phyloP scores from a whole-genome alignment of 2,888 invertebrate genomes.

The Drosophila nigritarsus region DNA sequence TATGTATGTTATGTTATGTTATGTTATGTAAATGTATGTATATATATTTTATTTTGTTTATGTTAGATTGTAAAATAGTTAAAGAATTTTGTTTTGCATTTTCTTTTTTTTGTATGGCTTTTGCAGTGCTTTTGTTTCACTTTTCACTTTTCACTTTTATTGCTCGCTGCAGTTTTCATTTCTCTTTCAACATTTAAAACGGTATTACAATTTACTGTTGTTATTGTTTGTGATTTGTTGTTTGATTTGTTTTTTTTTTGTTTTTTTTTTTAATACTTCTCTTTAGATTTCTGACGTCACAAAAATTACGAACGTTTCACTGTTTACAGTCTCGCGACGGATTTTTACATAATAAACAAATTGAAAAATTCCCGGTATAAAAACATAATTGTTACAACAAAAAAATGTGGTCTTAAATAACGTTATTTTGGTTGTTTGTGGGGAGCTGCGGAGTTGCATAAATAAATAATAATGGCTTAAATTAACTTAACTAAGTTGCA shows the following conservation, averaged over 20 bases:
- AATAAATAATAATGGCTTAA: slow-evolving; percentile 69
- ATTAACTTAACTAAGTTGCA: slow-evolving; percentile 56
- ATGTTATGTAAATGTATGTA: slow-evolving; percentile 33
- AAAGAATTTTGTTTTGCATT: slow-evolving; percentile 57
- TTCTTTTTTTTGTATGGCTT: slow-evolving; percentile 36
- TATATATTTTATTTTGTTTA: slow-evolving; percentile 31
- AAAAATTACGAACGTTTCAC: slow-evolving; percentile 82
- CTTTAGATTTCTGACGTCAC: slow-evolving; percentile 84
- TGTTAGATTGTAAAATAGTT: slow-evolving; percentile 63
- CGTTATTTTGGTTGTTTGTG: slow-evolving; percentile 8
- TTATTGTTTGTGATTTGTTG: slow-evolving; percentile 27
- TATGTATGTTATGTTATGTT: slow-evolving; percentile 30
- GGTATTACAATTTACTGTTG: slow-evolving; percentile 32
- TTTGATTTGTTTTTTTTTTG: slow-evolving; percentile 13
- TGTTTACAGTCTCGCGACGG: slow-evolving; percentile 81
- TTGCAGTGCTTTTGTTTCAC: slow-evolving; percentile 22
- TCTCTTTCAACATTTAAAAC: slow-evolving; percentile 26
- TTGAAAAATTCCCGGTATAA: slow-evolving; percentile 9
- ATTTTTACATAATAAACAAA: slow-evolving; percentile 80
- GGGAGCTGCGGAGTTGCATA: slow-evolving; percentile 35
- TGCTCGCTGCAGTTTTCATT: slow-evolving; percentile 43
- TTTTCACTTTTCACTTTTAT: slow-evolving; percentile 41
- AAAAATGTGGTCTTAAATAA: slow-evolving; percentile 2
- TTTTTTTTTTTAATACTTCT: slow-evolving; percentile 41
- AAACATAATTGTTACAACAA: slow-evolving; percentile 2